phyloP scores from a whole-genome alignment of 2,888 invertebrate species.

The Pasiphila rectangulata region DNA sequence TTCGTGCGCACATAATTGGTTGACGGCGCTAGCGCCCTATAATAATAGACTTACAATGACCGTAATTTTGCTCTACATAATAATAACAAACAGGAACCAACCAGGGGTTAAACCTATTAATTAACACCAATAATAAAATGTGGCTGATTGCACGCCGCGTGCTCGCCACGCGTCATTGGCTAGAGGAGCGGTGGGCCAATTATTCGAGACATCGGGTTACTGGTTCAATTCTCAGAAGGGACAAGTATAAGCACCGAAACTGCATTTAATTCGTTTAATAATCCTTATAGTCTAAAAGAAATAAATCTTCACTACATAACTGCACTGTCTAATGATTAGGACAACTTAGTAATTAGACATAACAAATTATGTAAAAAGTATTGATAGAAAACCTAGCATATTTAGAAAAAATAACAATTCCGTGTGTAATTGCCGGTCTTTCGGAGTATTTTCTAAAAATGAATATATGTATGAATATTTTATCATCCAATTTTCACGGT shows the following conservation, averaged over 20 bases:
- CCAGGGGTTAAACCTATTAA: constrained; percentile 11
- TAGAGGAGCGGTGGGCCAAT: constrained; percentile 14
- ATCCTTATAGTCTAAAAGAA: not conserved
- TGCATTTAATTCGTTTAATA: not conserved
- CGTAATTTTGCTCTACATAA: constrained; percentile 1
- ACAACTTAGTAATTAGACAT: no score
- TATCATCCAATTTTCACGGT: no score
- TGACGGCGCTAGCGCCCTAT: no score
- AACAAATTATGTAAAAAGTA: no score
- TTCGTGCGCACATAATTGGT: no score
- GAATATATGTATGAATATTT: no score
- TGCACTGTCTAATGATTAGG: no score
- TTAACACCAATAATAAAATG: constrained; percentile 12
- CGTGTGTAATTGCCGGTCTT: no score
- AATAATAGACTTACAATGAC: no score
- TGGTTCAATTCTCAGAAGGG: not conserved
- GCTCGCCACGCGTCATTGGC: constrained; percentile 29
- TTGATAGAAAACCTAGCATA: no score
- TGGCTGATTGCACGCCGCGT: constrained; percentile 15
- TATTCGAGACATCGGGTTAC: constrained; percentile 12
- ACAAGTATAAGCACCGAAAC: not conserved
- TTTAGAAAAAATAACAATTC: no score
- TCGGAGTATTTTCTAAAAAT: no score
- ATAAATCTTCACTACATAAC: not conserved
- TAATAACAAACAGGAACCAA: not conserved